These are phyloP conservation scores for Troides helena DNA, from an alignment of 2,888 invertebrate species.

Conservation along the genomic window DNA sequence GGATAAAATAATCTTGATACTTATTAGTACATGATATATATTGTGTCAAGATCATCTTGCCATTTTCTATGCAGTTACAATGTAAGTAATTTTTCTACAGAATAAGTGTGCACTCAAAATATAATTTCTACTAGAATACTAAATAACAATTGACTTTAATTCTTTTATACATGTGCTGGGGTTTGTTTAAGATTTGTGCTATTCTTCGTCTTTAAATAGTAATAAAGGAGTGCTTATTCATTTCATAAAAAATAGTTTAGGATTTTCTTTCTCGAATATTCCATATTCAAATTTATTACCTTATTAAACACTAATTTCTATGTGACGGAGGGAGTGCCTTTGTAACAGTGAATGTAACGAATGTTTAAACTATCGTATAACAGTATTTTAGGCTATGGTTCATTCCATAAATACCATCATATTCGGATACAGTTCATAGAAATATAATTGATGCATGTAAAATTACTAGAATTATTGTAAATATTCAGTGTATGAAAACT, in stretches of 20 bases:
- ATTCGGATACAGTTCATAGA: neutral
- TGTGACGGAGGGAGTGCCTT: neutral
- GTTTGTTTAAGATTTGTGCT: too few relatives aligned
- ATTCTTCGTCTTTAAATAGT: too few relatives aligned
- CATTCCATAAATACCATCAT: constrained; percentile 1
- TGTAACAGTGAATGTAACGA: neutral
- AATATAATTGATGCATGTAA: neutral
- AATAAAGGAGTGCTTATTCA: too few relatives aligned
- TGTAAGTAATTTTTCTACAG: too few relatives aligned
- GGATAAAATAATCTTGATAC: too few relatives aligned
- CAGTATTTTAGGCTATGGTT: constrained; percentile 2
- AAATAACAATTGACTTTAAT: too few relatives aligned
- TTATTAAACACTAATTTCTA: neutral
- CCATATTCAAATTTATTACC: neutral
- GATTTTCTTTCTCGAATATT: neutral
- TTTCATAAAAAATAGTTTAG: neutral
- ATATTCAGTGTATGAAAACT: neutral
- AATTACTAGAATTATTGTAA: neutral
- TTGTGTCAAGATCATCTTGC: too few relatives aligned
- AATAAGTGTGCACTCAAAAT: too few relatives aligned
- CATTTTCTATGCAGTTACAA: too few relatives aligned
- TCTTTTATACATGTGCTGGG: too few relatives aligned
- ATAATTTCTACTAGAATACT: too few relatives aligned
- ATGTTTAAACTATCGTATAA: neutral
- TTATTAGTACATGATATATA: too few relatives aligned